Conservation (phyloP, 2,113 vertebrate species). For the Azemiops feae region DNA sequence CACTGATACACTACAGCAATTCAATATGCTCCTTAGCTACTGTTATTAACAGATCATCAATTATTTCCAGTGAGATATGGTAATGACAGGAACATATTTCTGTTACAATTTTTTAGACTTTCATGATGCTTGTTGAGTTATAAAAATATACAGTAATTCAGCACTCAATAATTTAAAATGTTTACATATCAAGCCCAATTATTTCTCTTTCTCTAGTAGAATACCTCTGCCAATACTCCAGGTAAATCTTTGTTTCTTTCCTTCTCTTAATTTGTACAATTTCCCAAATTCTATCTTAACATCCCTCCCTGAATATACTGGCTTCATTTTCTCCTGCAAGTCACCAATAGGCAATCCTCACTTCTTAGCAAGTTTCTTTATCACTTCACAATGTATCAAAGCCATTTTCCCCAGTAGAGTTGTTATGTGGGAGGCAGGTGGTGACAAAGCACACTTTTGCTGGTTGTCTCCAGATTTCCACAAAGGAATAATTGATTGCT, state of each 20-base stretch:
- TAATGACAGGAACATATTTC: slow-evolving; percentile 19
- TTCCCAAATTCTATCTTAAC: neutral
- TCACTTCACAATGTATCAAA: neutral
- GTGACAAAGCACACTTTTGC: neutral
- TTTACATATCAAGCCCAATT: neutral
- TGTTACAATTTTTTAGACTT: slow-evolving; percentile 10
- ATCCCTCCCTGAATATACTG: neutral
- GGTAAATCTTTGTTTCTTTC: neutral
- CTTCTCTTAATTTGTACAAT: neutral
- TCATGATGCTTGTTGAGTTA: neutral
- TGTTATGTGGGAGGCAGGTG: neutral
- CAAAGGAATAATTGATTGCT: neutral
- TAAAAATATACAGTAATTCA: neutral
- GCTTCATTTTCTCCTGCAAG: neutral
- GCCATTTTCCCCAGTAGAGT: neutral
- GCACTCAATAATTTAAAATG: neutral
- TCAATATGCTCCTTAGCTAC: neutral
- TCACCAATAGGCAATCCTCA: neutral
- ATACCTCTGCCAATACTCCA: neutral
- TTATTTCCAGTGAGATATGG: slow-evolving; percentile 11
- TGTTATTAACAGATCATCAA: slow-evolving; percentile 6
- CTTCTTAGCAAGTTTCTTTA: neutral
- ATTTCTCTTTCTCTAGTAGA: neutral
- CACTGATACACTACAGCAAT: slow-evolving; percentile 22
- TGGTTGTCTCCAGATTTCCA: neutral